Conservation (phyloP, 2,113 vertebrate genomes). For the Rhynchopsitta pachyrhyncha region DNA sequence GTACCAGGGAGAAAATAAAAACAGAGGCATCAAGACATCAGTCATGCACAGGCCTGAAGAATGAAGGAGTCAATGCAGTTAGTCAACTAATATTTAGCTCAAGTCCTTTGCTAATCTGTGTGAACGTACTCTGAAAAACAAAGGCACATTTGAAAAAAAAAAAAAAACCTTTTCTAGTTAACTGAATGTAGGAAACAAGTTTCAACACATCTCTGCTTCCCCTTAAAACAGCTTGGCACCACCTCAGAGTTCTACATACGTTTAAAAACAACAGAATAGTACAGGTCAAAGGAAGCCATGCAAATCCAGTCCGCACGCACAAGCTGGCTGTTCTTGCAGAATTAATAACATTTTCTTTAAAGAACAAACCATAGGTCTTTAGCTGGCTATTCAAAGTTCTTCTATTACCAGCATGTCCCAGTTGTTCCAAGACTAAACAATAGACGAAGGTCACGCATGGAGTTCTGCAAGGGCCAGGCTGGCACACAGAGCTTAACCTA, state of each 20-base stretch:
- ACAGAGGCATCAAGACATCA: neutral
- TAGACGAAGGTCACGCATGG: neutral
- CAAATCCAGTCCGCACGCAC: neutral
- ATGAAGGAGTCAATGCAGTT: neutral
- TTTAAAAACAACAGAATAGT: neutral
- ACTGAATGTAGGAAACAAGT: neutral
- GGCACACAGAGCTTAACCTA: neutral
- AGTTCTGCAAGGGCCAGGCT: neutral
- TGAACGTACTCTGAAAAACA: neutral
- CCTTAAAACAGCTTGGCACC: slow-evolving; percentile 36
- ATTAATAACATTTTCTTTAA: neutral
- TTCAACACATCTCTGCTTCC: slow-evolving; percentile 38
- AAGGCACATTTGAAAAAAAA: neutral
- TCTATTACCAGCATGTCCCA: neutral
- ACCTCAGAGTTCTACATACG: neutral
- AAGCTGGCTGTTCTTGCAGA: neutral
- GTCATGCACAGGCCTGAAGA: neutral
- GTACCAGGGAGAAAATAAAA: neutral
- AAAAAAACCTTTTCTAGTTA: neutral
- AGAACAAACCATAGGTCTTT: neutral
- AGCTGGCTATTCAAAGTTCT: neutral
- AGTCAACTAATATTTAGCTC: neutral
- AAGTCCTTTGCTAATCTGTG: neutral
- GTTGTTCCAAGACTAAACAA: neutral
- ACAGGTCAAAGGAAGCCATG: neutral